Evolutionary conservation across 2,888 invertebrate species (phyloP).

Genomic region (Tyria jacobaeae): DNA sequence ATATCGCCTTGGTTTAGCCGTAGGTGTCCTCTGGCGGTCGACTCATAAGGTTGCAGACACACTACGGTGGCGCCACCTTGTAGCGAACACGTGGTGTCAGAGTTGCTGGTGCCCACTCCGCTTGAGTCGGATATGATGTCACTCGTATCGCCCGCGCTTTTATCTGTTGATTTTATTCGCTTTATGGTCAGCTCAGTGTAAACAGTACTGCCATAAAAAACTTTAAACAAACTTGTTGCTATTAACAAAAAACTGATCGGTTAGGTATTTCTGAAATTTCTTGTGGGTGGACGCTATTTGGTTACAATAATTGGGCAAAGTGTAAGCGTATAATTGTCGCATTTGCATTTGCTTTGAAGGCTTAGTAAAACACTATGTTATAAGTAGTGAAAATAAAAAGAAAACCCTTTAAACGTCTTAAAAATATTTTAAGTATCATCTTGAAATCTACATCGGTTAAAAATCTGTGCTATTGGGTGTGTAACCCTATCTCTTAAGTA

Average conservation of each 20-base stretch:
- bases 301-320: conserved; percentile 12
- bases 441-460: background rate
- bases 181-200: conserved; percentile 51
- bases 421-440: background rate
- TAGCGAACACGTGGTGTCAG: conserved; percentile 92
- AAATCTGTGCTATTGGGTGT: background rate
- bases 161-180: conserved; percentile 89
- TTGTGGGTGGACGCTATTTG: background rate
- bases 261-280: background rate
- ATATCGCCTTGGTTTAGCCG: conserved; percentile 95
- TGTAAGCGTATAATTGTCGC: conserved; percentile 26
- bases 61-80: conserved; percentile 93
- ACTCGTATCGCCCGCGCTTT: conserved; percentile 95
- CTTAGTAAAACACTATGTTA: background rate
- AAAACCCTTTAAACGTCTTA: background rate
- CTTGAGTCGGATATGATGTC: conserved; percentile 97
- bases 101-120: conserved; percentile 95
- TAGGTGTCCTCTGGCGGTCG: conserved; percentile 91
- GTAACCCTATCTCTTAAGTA: conserved; percentile 2
- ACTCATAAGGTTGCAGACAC: conserved; percentile 93
- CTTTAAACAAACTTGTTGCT: background rate
- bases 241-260: background rate
- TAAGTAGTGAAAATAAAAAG: background rate
- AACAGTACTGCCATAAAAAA: background rate
- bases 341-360: background rate